Evolutionary conservation across 2,888 invertebrate species (phyloP).

Genomic region (Lochmaea crataegi): DNA sequence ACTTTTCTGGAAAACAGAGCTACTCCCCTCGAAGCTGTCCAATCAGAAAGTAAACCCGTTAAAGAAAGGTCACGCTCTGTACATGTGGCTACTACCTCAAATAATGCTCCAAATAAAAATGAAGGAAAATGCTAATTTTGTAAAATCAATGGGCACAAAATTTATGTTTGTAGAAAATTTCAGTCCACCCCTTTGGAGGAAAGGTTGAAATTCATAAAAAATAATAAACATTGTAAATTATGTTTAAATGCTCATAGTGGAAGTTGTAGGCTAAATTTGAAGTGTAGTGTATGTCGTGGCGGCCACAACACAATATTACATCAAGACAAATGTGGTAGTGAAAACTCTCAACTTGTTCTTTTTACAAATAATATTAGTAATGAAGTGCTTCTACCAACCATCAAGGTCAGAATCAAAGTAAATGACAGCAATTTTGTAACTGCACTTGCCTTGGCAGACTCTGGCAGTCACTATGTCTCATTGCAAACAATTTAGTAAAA

Average conservation of each 20-base stretch:
- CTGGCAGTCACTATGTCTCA: background rate
- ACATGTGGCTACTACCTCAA: no score
- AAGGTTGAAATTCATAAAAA: background rate
- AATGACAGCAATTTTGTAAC: background rate
- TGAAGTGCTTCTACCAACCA: background rate
- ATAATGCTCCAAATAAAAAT: no score
- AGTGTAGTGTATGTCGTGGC: background rate
- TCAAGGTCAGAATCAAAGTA: background rate
- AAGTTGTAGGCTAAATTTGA: background rate
- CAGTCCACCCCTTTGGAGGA: background rate
- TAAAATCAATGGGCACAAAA: background rate
- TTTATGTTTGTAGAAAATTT: background rate
- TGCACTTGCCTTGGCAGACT: background rate
- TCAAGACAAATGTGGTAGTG: no score
- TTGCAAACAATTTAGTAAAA: background rate
- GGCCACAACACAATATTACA: background rate
- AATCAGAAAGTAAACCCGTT: background rate
- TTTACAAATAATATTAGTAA: background rate
- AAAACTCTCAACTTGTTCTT: background rate
- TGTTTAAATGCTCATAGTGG: background rate
- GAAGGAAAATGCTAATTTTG: no score
- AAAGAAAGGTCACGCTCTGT: background rate
- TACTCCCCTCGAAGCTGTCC: background rate
- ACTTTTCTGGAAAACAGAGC: slow-evolving; percentile 3
- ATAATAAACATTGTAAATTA: background rate